Conservation (phyloP, 2,797 vertebrate genomes). For the Eupleurogrammus muticus region DNA sequence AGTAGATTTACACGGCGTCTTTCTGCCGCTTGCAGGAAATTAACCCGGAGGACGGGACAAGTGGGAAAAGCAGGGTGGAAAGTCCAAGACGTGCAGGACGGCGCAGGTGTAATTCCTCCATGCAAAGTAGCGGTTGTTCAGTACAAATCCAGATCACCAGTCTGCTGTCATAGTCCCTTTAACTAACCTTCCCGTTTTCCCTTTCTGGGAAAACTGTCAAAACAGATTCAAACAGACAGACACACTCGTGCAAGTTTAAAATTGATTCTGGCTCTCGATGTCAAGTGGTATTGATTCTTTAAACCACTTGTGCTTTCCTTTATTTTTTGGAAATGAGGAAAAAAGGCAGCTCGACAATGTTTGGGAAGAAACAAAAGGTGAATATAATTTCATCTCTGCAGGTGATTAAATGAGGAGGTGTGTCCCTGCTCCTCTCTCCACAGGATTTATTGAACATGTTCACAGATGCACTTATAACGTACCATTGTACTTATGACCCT, state of each 20-base stretch:
- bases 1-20: background rate
- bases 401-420: conserved; percentile 19
- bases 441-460: background rate
- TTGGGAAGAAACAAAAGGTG: background rate
- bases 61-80: background rate
- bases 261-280: conserved; percentile 2
- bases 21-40: background rate
- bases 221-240: conserved; percentile 16
- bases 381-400: conserved; percentile 5
- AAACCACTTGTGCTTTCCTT: conserved; percentile 4
- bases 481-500: conserved; percentile 43
- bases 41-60: background rate
- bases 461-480: conserved; percentile 39
- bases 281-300: background rate
- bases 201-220: conserved; percentile 3
- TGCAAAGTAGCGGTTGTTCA: conserved; percentile 18
- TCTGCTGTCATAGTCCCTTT: conserved; percentile 1
- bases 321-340: background rate
- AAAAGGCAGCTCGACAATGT: background rate
- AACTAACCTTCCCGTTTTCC: background rate
- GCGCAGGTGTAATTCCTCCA: conserved; percentile 19
- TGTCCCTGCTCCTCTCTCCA: conserved; percentile 20
- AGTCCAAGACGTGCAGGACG: background rate
- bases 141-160: conserved; percentile 38
- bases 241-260: conserved; percentile 11